A percentile compares a stretch with the other conserved stretches of the same genome.
phyloP scores from a whole-genome alignment of 1,140 invertebrate genomes.

The Cardiocondyla obscurior region DNA sequence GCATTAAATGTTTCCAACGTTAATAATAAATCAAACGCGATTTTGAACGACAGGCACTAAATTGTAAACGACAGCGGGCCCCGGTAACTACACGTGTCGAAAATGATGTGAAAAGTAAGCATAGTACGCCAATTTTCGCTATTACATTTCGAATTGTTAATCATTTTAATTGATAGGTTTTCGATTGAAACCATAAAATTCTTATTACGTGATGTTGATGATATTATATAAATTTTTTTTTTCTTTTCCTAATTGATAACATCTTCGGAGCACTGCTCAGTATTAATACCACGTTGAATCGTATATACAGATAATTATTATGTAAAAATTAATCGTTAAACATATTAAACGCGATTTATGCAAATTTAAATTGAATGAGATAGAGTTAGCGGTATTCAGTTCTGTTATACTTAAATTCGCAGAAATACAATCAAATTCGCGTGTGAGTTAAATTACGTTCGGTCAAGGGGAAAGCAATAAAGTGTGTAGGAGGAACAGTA shows the following conservation, averaged over 20 bases:
- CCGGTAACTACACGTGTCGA: neutral
- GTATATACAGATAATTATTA: too few relatives aligned
- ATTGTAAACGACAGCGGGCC: neutral
- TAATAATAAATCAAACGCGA: neutral
- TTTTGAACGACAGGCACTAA: neutral
- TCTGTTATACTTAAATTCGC: neutral
- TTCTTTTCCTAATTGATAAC: too few relatives aligned
- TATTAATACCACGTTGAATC: too few relatives aligned
- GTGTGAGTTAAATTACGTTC: neutral
- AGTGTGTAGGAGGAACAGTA: neutral
- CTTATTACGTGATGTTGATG: neutral
- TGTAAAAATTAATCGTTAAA: too few relatives aligned
- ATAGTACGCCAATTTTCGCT: neutral
- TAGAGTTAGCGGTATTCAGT: neutral
- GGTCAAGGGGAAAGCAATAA: neutral
- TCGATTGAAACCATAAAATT: neutral
- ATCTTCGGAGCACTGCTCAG: too few relatives aligned
- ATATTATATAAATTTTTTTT: neutral
- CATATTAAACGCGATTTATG: too few relatives aligned
- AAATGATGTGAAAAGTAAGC: constrained; percentile 2
- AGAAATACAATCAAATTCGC: neutral
- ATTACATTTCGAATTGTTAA: neutral
- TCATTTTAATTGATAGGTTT: neutral
- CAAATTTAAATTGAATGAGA: neutral
- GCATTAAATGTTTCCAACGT: constrained; percentile 16